These are phyloP conservation scores for Pseudococcus viburni DNA, from an alignment of 2,888 invertebrate genomes.

Conservation along the genomic window DNA sequence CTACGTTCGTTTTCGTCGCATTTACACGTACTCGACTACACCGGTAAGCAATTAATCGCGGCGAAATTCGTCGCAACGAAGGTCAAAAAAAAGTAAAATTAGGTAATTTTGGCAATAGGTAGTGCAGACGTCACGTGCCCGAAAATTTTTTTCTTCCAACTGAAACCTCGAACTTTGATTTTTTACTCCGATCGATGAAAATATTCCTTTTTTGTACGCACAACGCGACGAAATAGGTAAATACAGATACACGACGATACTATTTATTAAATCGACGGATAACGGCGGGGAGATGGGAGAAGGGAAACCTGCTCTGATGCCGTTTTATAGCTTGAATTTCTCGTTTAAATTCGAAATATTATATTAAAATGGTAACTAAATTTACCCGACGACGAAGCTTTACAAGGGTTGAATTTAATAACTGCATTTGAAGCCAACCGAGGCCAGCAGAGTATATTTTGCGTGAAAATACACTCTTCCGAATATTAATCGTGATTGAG, in stretches of 20 bases:
- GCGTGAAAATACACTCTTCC: constrained; percentile 48
- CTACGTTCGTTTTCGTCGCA: not conserved
- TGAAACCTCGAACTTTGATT: not conserved
- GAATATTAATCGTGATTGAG: constrained; percentile 51
- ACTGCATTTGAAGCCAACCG: not conserved
- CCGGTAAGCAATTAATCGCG: not conserved
- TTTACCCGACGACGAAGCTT: constrained; percentile 24
- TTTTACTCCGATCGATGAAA: not conserved
- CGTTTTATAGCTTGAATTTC: not conserved
- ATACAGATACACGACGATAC: not conserved
- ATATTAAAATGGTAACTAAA: constrained; percentile 46
- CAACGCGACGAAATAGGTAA: not conserved
- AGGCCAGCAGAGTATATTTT: not conserved
- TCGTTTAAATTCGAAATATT: constrained; percentile 24
- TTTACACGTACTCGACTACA: not conserved
- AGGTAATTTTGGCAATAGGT: not conserved
- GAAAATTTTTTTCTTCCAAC: not conserved
- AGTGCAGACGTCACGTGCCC: not conserved
- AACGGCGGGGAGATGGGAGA: not conserved
- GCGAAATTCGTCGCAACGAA: not conserved
- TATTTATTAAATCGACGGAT: not conserved
- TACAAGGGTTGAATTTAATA: constrained; percentile 54
- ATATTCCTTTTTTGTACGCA: not conserved
- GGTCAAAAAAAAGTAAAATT: not conserved
- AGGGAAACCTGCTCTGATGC: not conserved